A percentile compares a stretch with the other conserved stretches of the same genome.
These are phyloP conservation scores for Sebastes alutus DNA, from an alignment of 2,797 vertebrate species.

Conservation along the genomic window DNA sequence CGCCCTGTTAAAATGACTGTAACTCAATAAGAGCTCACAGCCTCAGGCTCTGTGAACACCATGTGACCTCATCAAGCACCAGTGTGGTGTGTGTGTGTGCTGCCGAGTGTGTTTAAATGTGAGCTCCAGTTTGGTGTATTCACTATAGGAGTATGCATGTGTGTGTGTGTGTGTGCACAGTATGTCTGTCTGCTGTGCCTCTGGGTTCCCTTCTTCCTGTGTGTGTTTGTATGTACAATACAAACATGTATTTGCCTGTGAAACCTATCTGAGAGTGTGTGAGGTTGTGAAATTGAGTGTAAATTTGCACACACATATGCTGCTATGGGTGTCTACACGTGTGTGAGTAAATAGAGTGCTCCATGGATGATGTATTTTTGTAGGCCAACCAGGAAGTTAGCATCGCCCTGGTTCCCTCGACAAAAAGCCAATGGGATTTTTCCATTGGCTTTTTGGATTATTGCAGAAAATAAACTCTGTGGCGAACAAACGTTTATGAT, in stretches of 20 bases:
- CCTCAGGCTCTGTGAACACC: constrained; percentile 32
- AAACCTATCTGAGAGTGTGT: background rate
- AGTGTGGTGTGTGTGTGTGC: background rate
- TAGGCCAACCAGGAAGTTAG: too few species aligned
- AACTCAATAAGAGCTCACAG: constrained; percentile 59
- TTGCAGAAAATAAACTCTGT: too few species aligned
- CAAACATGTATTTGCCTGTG: background rate
- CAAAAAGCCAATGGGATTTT: too few species aligned
- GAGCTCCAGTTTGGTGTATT: background rate
- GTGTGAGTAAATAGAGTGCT: background rate
- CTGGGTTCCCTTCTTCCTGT: background rate
- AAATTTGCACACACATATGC: background rate
- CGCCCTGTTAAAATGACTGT: constrained; percentile 51
- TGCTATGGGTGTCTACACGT: background rate
- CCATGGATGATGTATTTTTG: too few species aligned
- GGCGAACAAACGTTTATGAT: too few species aligned
- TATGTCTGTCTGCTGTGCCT: background rate
- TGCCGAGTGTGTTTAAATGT: background rate
- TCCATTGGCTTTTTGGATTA: too few species aligned
- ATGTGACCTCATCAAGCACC: constrained; percentile 55
- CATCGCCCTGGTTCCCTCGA: too few species aligned
- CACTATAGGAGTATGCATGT: background rate
- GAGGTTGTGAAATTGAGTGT: background rate
- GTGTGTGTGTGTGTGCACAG: background rate
- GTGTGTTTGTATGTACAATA: background rate